Conservation (phyloP, 2,113 vertebrate species). For the Aegypius monachus region DNA sequence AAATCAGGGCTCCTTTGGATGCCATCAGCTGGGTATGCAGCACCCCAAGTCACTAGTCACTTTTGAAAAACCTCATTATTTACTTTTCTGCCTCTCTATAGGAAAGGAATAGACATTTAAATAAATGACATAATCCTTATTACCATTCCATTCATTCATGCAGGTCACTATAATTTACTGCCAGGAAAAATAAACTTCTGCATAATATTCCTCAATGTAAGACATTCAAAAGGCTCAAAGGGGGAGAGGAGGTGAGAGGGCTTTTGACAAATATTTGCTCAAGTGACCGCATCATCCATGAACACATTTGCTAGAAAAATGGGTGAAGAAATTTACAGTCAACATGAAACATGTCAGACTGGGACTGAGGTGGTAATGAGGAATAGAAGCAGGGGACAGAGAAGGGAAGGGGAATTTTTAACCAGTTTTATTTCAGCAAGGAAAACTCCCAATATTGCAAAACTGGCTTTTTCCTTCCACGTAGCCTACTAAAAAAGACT, state of each 20-base stretch:
- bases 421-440: neutral
- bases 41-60: neutral
- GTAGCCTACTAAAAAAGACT: neutral
- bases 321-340: neutral
- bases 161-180: conserved; percentile 39
- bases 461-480: neutral
- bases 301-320: neutral
- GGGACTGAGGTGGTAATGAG: neutral
- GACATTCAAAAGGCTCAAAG: conserved; percentile 40
- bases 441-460: neutral
- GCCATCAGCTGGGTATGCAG: neutral
- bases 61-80: conserved; percentile 35
- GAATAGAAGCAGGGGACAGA: neutral
- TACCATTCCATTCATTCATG: conserved; percentile 65
- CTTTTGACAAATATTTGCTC: conserved; percentile 60
- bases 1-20: neutral
- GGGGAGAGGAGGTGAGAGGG: conserved; percentile 4
- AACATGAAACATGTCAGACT: neutral
- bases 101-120: conserved; percentile 60
- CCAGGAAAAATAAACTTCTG: conserved; percentile 65
- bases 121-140: conserved; percentile 65
- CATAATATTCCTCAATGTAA: conserved; percentile 50
- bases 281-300: neutral
- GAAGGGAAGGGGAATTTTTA: neutral
- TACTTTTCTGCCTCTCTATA: conserved; percentile 40